These are phyloP conservation scores for Heterotis niloticus DNA, from an alignment of 2,113 vertebrate genomes.

Conservation along the genomic window DNA sequence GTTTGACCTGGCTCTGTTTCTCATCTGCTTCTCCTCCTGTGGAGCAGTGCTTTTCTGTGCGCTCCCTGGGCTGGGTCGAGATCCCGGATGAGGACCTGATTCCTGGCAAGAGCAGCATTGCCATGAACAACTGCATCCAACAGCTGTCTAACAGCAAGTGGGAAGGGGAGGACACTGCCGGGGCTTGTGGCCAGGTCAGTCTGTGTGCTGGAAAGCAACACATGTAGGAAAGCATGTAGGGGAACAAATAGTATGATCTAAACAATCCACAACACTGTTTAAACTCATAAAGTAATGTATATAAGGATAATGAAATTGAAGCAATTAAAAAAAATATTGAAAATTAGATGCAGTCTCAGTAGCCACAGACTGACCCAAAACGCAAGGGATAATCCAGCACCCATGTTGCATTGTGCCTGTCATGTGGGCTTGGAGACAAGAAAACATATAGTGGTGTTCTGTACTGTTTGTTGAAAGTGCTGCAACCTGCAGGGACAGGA, in stretches of 20 bases:
- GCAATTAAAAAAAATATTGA: too few species aligned
- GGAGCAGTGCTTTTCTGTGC: conserved; percentile 83
- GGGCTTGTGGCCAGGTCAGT: conserved; percentile 79
- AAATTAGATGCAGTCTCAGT: too few species aligned
- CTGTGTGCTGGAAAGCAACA: too few species aligned
- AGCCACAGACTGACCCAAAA: too few species aligned
- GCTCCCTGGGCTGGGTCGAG: conserved; percentile 92
- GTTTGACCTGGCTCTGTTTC: conserved; percentile 14
- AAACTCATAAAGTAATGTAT: too few species aligned
- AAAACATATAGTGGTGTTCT: neutral
- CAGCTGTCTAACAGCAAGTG: conserved; percentile 81
- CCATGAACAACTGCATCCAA: conserved; percentile 93
- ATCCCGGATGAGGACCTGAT: conserved; percentile 90
- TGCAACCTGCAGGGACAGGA: conserved; percentile 75
- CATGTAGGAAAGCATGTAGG: too few species aligned
- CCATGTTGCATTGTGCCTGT: too few species aligned
- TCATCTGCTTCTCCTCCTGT: neutral
- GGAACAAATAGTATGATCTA: too few species aligned
- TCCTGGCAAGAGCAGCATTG: conserved; percentile 92
- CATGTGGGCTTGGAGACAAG: too few species aligned
- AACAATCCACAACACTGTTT: too few species aligned
- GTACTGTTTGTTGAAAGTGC: neutral
- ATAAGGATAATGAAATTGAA: too few species aligned
- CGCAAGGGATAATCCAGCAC: too few species aligned
- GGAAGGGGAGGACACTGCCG: conserved; percentile 59